phyloP scores from a whole-genome alignment of 2,113 vertebrate species.

The Nothobranchius furzeri region DNA sequence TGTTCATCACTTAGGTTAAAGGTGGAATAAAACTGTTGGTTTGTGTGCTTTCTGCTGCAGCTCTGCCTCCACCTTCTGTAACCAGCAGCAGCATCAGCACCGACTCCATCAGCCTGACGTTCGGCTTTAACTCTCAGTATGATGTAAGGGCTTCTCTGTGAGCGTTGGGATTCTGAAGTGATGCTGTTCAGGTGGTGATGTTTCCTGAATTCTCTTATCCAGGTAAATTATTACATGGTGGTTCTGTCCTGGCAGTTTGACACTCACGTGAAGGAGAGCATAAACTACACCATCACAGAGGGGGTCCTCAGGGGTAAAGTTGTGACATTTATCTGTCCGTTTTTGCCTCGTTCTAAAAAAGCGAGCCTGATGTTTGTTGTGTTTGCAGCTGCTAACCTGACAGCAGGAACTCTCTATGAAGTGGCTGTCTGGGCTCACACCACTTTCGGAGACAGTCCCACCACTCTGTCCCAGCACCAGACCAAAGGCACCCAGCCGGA shows the following conservation, averaged over 20 bases:
- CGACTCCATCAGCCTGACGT: slow-evolving; percentile 85
- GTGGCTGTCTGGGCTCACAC: slow-evolving; percentile 94
- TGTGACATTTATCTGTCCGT: fast-evolving
- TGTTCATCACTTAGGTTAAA: background rate
- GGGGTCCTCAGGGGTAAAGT: slow-evolving; percentile 82
- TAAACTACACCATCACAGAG: slow-evolving; percentile 79
- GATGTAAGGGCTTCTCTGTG: slow-evolving; percentile 76
- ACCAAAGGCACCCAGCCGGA: slow-evolving; percentile 83
- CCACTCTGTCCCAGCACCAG: slow-evolving; percentile 83
- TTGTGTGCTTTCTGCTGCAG: slow-evolving; percentile 63
- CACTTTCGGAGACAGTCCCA: slow-evolving; percentile 89
- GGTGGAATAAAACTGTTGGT: too few species aligned
- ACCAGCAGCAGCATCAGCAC: slow-evolving; percentile 76
- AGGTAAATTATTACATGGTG: slow-evolving; percentile 88
- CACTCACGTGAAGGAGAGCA: slow-evolving; percentile 88
- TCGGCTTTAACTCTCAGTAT: slow-evolving; percentile 81
- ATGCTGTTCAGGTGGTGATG: background rate
- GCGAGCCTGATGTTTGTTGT: background rate
- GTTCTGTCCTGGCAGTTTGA: slow-evolving; percentile 94
- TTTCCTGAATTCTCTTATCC: background rate
- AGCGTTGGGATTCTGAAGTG: background rate
- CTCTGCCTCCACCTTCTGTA: slow-evolving; percentile 87
- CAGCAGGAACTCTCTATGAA: slow-evolving; percentile 90
- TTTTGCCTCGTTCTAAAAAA: background rate
- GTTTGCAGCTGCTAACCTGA: slow-evolving; percentile 86